These are phyloP conservation scores for Catalaphyllia jardinei DNA, from an alignment of 64 coral and sea anemone species.

Conservation along the genomic window DNA sequence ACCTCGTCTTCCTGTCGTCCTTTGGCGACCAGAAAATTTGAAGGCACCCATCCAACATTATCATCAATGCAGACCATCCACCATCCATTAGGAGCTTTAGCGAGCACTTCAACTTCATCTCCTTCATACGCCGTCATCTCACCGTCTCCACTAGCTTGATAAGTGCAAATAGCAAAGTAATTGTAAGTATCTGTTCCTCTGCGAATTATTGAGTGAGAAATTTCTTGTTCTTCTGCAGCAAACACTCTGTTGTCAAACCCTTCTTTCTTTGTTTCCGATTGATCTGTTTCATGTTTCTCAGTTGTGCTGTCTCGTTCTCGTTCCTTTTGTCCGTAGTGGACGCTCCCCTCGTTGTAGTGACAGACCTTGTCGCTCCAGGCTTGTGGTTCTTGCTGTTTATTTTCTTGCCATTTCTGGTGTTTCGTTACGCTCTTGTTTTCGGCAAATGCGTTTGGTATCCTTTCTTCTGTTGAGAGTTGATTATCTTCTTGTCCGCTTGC, in stretches of 20 bases:
- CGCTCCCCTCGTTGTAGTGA: too few species aligned
- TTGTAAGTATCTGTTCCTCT: not conserved
- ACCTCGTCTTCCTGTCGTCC: not conserved
- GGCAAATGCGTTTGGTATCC: not conserved
- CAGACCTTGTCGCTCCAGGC: not conserved
- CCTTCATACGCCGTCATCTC: conserved; percentile 76
- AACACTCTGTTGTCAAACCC: not conserved
- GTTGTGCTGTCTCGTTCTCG: not conserved
- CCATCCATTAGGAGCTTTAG: conserved; percentile 75
- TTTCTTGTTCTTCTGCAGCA: not conserved
- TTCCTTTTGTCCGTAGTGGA: too few species aligned
- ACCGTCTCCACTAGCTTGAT: conserved; percentile 9
- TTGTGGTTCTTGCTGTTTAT: not conserved
- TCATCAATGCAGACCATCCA: conserved; percentile 27
- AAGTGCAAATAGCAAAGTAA: not conserved
- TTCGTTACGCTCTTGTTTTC: not conserved
- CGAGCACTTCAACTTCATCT: conserved; percentile 61
- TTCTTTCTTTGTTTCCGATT: not conserved
- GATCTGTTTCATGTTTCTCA: not conserved
- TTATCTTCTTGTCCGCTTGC: not conserved
- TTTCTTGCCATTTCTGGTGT: not conserved
- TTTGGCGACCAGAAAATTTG: not conserved
- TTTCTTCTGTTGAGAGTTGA: not conserved
- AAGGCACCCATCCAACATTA: not conserved
- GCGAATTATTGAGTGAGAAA: not conserved